Conservation (phyloP, 2,888 invertebrate genomes). For the Drosophila meridionalis region DNA sequence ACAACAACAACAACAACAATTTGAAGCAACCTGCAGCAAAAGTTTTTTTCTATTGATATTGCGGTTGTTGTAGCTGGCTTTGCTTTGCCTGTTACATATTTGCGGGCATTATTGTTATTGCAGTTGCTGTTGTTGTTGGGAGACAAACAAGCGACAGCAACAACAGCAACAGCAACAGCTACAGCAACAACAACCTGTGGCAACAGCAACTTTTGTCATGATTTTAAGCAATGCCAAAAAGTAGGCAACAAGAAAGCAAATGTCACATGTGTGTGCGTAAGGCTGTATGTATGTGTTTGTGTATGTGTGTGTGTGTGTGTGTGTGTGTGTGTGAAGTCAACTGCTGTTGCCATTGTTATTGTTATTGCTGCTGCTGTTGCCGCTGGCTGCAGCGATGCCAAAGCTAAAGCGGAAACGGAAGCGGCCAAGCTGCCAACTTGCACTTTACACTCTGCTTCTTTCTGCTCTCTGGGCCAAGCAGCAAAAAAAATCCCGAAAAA, state of each 20-base stretch:
- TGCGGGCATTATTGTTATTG: conserved; percentile 51
- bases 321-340: conserved; percentile 38
- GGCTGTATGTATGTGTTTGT: conserved; percentile 10
- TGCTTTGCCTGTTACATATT: conserved; percentile 28
- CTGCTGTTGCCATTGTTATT: conserved; percentile 30
- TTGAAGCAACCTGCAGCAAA: conserved; percentile 15
- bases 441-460: conserved; percentile 69
- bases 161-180: conserved; percentile 22
- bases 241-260: conserved; percentile 50
- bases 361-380: conserved; percentile 21
- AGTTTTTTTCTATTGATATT: conserved; percentile 47
- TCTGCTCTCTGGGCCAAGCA: conserved; percentile 7
- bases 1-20: neutral
- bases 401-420: conserved; percentile 66
- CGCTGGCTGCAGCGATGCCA: conserved; percentile 55
- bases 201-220: conserved; percentile 52
- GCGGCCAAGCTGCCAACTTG: conserved; percentile 71
- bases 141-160: conserved; percentile 6
- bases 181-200: conserved; percentile 52
- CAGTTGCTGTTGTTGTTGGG: conserved; percentile 22
- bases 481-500: conserved; percentile 29
- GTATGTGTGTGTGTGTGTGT: too few species aligned
- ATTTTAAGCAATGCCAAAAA: conserved; percentile 59
- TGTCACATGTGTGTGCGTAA: conserved; percentile 22
- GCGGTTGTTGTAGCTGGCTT: conserved; percentile 28